phyloP scores from a whole-genome alignment of 2,113 vertebrate genomes.

The Dipodomys spectabilis region DNA sequence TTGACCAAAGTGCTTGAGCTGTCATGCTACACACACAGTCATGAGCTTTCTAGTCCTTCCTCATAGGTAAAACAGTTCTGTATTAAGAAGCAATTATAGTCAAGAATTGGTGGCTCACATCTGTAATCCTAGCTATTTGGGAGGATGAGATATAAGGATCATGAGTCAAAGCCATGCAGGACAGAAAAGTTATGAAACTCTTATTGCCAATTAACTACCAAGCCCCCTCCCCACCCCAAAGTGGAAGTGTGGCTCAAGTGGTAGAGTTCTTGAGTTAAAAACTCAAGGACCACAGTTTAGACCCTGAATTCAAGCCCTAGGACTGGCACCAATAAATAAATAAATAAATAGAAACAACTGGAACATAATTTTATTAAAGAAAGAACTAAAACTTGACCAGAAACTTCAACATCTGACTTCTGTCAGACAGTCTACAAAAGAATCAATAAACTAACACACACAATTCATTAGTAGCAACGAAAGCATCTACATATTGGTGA shows the following conservation, averaged over 20 bases:
- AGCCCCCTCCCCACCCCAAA: too few relatives aligned
- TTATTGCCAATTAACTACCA: too few relatives aligned
- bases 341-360: neutral
- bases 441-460: conserved; percentile 13
- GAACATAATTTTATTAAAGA: neutral
- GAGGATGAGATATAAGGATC: too few relatives aligned
- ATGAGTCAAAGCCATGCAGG: too few relatives aligned
- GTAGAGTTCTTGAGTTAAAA: too few relatives aligned
- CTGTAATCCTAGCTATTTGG: too few relatives aligned
- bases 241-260: too few relatives aligned
- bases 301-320: too few relatives aligned
- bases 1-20: neutral
- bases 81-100: neutral
- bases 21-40: neutral
- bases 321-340: too few relatives aligned
- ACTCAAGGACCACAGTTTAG: too few relatives aligned
- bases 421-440: conserved; percentile 25
- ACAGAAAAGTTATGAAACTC: too few relatives aligned
- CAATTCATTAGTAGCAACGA: conserved; percentile 31
- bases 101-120: too few relatives aligned
- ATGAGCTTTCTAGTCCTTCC: neutral
- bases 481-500: conserved; percentile 44
- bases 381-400: conserved; percentile 38
- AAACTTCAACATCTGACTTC: neutral
- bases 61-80: neutral